A percentile compares a stretch with the other conserved stretches of the same genome.
phyloP scores from a whole-genome alignment of 2,888 invertebrate species.

The Drepana falcataria region DNA sequence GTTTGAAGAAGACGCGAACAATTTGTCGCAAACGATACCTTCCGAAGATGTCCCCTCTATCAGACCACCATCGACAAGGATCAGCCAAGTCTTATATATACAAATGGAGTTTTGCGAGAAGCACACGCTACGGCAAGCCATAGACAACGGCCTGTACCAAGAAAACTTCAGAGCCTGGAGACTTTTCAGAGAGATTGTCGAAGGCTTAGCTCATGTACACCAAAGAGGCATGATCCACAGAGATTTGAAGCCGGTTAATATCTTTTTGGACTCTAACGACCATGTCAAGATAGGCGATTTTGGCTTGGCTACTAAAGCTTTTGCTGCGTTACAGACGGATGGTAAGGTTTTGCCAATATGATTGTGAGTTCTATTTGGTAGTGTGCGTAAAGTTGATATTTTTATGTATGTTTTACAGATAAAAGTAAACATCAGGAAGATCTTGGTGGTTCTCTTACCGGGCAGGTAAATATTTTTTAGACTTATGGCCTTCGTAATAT shows the following conservation, averaged over 20 bases:
- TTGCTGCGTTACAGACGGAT: constrained; percentile 62
- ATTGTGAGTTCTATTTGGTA: background rate
- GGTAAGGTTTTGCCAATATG: constrained; percentile 30
- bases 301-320: constrained; percentile 92
- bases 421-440: constrained; percentile 52
- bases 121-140: constrained; percentile 90
- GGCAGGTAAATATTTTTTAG: constrained; percentile 38
- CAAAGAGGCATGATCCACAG: constrained; percentile 93
- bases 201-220: constrained; percentile 93
- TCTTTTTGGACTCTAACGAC: constrained; percentile 95
- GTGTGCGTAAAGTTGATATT: background rate
- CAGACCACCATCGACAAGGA: constrained; percentile 26
- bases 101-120: constrained; percentile 99
- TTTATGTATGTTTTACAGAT: constrained; percentile 37
- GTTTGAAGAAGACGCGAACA: constrained; percentile 73
- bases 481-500: constrained; percentile 1
- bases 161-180: constrained; percentile 92
- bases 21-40: constrained; percentile 49
- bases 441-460: constrained; percentile 60
- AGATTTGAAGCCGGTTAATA: constrained; percentile 92
- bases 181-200: constrained; percentile 95
- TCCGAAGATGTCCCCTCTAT: constrained; percentile 42
- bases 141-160: constrained; percentile 87
- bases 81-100: constrained; percentile 85
- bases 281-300: constrained; percentile 99